Evolutionary conservation across 2,888 invertebrate genomes (phyloP), one percentile per base, ranked within the genome.

Genomic region (Agonopterix alstromeriana): DNA sequence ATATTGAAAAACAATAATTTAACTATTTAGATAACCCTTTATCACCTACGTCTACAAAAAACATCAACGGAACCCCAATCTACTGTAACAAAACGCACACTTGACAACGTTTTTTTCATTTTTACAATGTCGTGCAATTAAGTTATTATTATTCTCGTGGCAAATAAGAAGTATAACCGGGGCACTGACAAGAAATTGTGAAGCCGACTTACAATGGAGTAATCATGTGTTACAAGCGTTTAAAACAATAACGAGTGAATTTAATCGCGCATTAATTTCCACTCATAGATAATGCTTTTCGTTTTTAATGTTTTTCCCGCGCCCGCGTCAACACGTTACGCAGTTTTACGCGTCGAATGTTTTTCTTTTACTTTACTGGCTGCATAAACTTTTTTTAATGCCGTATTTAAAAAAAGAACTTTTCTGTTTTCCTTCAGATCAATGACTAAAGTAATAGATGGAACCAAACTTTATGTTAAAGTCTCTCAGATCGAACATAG

Each of bases 111-210:
- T 11, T 12, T 10, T 11, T 11, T 8, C 9, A 38, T 38, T 60
- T 57, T 53, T 54, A 65, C 64, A 66, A 58, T 58, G 60, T 61
- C 56, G 57, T 46, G 55, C 61, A 55, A 68, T 66, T 61, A 66
- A 61, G 63, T 59, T 56, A 60, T 68, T 66, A 60, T 68, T 66
- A 60, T 52, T 52, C 50, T 54, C 49, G 49, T 49, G 36, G 47
- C 52, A 48, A 55, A 45, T 48, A 50, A 61, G 54, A 54, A 63
- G 56, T 53, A 51, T 53, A 54, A 49, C 46, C 46, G 47, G 51
- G 17, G 52, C 47, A 57, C 54, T 55, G 61, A 62, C 64, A 64
- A 61, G 56, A 56, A 55, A 48, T 44, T 49, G 56, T 49, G 42
- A n/a, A 42, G 42, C 9, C 51, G 47, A 41, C 51, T 51, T 49